Conservation (phyloP, 1,140 invertebrate species). For the Harlomillsia oculata region DNA sequence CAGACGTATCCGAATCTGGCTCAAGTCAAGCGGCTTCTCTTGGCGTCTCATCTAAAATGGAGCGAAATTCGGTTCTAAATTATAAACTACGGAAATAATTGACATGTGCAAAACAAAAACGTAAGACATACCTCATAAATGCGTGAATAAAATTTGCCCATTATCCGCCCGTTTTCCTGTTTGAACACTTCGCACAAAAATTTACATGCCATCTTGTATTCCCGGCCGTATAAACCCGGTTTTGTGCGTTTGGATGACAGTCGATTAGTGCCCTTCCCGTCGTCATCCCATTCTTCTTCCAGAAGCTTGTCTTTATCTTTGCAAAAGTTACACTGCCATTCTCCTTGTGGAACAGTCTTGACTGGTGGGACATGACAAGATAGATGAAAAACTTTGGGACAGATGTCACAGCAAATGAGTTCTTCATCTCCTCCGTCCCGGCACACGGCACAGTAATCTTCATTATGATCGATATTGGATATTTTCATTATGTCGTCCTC, state of each 20-base stretch:
- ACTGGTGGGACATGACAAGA: constrained; percentile 26
- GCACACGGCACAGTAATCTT: constrained; percentile 31
- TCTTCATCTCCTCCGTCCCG: constrained; percentile 25
- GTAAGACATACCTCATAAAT: constrained; percentile 16
- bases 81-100: background rate
- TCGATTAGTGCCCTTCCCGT: background rate
- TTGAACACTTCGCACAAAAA: constrained; percentile 22
- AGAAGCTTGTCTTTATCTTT: background rate
- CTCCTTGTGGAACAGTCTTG: constrained; percentile 9
- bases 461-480: constrained; percentile 14
- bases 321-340: constrained; percentile 26
- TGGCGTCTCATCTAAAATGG: background rate
- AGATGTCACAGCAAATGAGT: constrained; percentile 30
- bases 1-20: constrained; percentile 4
- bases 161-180: constrained; percentile 2
- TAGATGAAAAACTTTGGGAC: constrained; percentile 32
- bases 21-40: constrained; percentile 1
- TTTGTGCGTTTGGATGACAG: background rate
- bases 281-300: background rate
- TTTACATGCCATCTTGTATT: constrained; percentile 19
- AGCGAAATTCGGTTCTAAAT: background rate
- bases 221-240: background rate
- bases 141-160: constrained; percentile 5
- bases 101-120: background rate
- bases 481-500: constrained; percentile 28